Conservation (phyloP, 2,888 invertebrate species). For the Euproctis similis region DNA sequence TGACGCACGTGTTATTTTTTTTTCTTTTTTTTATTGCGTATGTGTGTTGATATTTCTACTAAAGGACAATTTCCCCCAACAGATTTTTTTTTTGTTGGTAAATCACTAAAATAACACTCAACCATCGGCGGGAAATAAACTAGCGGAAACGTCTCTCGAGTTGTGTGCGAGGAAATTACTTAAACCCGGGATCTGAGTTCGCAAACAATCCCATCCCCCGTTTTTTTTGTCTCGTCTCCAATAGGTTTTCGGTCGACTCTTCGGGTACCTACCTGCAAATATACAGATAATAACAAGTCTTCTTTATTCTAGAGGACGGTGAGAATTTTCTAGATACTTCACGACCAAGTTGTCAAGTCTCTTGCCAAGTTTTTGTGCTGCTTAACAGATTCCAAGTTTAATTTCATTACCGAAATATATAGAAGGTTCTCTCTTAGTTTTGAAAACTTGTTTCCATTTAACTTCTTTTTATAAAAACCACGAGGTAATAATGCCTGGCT, state of each 20-base stretch:
- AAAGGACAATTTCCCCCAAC: slow-evolving; percentile 20
- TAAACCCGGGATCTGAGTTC: slow-evolving; percentile 33
- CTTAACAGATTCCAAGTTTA: slow-evolving; percentile 34
- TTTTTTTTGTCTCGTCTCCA: slow-evolving; percentile 28
- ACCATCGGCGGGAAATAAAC: slow-evolving; percentile 28
- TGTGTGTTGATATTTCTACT: slow-evolving; percentile 22
- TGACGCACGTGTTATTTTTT: slow-evolving; percentile 2
- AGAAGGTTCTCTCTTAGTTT: too few relatives aligned
- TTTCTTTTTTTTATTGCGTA: too few relatives aligned
- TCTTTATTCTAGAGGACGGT: slow-evolving; percentile 2
- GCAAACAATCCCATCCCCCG: slow-evolving; percentile 42
- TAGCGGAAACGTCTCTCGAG: slow-evolving; percentile 39
- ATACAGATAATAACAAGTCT: slow-evolving; percentile 1
- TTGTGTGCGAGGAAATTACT: slow-evolving; percentile 47
- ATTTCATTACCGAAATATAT: slow-evolving; percentile 56
- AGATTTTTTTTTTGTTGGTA: slow-evolving; percentile 20
- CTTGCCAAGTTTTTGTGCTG: slow-evolving; percentile 14
- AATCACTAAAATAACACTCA: slow-evolving; percentile 29
- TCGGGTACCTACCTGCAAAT: slow-evolving; percentile 31
- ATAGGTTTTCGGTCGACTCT: slow-evolving; percentile 25
- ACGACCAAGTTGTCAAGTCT: neutral
- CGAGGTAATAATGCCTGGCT: slow-evolving; percentile 32
- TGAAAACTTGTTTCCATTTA: slow-evolving; percentile 43
- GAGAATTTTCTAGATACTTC: slow-evolving; percentile 4
- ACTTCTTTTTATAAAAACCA: slow-evolving; percentile 48